Evolutionary conservation across 2,888 invertebrate genomes (phyloP), one percentile per base, ranked within the genome.

Genomic region (Scaptomyza flava): DNA sequence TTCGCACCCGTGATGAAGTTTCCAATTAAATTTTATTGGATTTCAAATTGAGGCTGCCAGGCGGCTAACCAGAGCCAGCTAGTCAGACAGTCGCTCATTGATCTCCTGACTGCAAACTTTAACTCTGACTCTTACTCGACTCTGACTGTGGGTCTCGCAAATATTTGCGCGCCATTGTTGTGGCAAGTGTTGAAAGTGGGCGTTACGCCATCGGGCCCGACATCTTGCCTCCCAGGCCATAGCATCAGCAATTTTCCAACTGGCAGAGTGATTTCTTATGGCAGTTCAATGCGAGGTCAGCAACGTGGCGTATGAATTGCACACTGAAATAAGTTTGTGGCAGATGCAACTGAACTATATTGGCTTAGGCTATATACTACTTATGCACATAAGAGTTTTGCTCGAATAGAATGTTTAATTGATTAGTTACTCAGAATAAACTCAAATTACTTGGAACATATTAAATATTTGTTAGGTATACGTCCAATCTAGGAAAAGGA

Each of bases 21-120:
- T 90, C 90, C 90, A 90, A 90, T 90, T 90, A 90, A 89, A 89
- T 90, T 89, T 89, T 89, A 89, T 90, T 89, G 79, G 77, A 85
- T 82, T 85, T 81, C 79, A 87, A 87, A 89, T 86, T 89, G 87
- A 74, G 83, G 74, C 81, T 82, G 72, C 62, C 64, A 72, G 77
- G 48, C 65, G 70, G 73, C 52, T 47, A 65, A 48, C 38, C 17
- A 20, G 20, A 50, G 61, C 23, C 17, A 48, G 68, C 27, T 60
- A 60, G 52, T 57, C 65, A 67, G 76, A 63, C 64, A 57, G 65
- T 50, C 58, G 77, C 75, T 74, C 74, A 74, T 72, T 77, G 80
- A 78, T 73, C 83, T 70, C 50, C 76, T 72, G 64, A 42, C 72
- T 61, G 64, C 42, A 7, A 38, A 36, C 45, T 54, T 20, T 58